A percentile compares a stretch with the other conserved stretches of the same genome.
These are phyloP conservation scores for Chrysolina haemoptera DNA, from an alignment of 2,888 invertebrate genomes.

Conservation along the genomic window DNA sequence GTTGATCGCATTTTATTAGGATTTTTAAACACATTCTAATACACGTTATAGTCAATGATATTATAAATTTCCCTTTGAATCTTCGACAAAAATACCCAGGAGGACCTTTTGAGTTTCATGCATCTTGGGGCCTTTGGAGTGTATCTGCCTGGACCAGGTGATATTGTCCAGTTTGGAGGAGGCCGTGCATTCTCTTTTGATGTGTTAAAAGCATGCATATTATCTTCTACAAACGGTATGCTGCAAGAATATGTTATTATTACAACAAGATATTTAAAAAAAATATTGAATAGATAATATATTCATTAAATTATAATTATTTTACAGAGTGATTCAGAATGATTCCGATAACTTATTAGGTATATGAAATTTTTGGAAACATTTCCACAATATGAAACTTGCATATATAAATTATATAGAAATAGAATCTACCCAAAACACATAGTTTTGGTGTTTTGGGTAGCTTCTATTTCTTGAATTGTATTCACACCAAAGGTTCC, in stretches of 20 bases:
- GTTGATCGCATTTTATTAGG: not conserved
- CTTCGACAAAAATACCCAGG: slow-evolving; percentile 64
- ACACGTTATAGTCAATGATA: slow-evolving; percentile 42
- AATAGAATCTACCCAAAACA: too few species aligned
- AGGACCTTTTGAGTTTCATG: slow-evolving; percentile 51
- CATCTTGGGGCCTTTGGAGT: slow-evolving; percentile 55
- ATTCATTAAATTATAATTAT: too few species aligned
- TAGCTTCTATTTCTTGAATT: too few species aligned
- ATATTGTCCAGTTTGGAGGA: slow-evolving; percentile 60
- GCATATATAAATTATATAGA: too few species aligned
- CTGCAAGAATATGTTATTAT: slow-evolving; percentile 1
- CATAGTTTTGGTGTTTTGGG: too few species aligned
- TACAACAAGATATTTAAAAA: not conserved
- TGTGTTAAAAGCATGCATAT: slow-evolving; percentile 59
- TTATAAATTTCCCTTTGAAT: slow-evolving; percentile 55
- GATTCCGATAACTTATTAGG: too few species aligned
- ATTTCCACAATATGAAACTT: too few species aligned
- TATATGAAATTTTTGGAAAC: too few species aligned
- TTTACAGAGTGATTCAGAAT: too few species aligned
- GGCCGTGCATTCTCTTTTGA: slow-evolving; percentile 59
- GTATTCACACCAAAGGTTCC: too few species aligned
- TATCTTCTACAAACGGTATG: slow-evolving; percentile 28
- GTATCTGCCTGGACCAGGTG: slow-evolving; percentile 67
- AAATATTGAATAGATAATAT: too few species aligned
- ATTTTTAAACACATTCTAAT: slow-evolving; percentile 24